A percentile compares a stretch with the other conserved stretches of the same genome.
Evolutionary conservation across 2,888 invertebrate species (phyloP).

Genomic region (Muschampia plurimacula): DNA sequence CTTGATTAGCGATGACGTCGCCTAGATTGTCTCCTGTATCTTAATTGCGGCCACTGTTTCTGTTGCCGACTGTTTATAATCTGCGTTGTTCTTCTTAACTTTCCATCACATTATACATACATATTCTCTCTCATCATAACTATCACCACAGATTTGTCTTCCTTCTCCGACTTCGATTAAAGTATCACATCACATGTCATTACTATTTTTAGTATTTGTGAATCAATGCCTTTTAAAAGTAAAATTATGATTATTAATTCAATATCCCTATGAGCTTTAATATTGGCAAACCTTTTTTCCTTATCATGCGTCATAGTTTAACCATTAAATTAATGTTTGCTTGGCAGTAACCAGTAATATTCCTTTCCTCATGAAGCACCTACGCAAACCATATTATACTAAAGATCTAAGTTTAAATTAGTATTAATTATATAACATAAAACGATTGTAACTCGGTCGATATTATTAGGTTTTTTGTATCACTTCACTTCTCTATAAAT

Average conservation of each 20-base stretch:
- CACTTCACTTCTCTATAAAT: not conserved
- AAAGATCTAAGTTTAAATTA: not conserved
- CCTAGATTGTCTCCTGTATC: slow-evolving; percentile 11
- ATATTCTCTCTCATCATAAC: no score
- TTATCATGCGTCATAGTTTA: not conserved
- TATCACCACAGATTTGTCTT: no score
- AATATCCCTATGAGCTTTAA: not conserved
- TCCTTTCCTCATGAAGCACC: not conserved
- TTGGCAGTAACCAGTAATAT: not conserved
- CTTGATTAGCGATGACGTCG: slow-evolving; percentile 30
- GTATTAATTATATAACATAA: not conserved
- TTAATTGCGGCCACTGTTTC: not conserved
- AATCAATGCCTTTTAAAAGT: not conserved
- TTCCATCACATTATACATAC: not conserved
- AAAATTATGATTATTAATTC: no score
- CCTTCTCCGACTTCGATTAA: no score
- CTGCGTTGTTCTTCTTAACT: not conserved
- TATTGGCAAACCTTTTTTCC: not conserved
- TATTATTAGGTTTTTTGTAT: not conserved
- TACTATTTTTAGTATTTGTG: not conserved
- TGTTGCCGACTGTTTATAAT: not conserved
- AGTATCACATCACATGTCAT: no score
- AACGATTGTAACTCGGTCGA: not conserved
- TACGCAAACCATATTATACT: not conserved
- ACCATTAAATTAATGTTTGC: not conserved